Percentiles rank a stretch among this genome's conserved stretches.
phyloP scores from a whole-genome alignment of 2,797 vertebrate species.

The Podarcis siculus region DNA sequence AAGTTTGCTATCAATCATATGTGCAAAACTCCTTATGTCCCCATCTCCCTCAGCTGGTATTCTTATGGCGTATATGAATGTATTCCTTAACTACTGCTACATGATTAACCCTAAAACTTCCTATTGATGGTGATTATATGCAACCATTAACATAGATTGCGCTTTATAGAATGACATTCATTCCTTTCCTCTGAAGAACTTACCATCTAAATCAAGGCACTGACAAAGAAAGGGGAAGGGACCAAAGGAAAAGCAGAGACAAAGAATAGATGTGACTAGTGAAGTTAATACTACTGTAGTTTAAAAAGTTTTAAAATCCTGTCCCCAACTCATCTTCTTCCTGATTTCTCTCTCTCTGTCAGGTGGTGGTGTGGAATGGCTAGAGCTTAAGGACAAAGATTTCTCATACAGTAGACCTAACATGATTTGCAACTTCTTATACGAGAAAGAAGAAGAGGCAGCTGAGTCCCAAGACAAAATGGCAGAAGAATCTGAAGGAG shows the following conservation, averaged over 20 bases:
- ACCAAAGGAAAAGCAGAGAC: background rate
- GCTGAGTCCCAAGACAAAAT: constrained; percentile 70
- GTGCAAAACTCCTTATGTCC: background rate
- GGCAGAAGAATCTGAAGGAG: constrained; percentile 73
- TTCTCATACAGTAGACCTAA: constrained; percentile 78
- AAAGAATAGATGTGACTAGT: background rate
- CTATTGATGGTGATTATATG: background rate
- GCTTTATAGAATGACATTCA: background rate
- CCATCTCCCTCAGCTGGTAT: background rate
- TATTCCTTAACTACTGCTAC: background rate
- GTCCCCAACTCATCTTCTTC: too few relatives aligned
- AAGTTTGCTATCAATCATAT: background rate
- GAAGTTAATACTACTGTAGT: background rate
- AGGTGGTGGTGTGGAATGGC: constrained; percentile 81
- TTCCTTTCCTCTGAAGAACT: background rate
- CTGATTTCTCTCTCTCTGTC: background rate
- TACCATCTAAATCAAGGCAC: background rate
- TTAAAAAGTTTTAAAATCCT: background rate
- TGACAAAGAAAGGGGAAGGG: background rate
- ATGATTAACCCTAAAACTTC: background rate
- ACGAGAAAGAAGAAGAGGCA: constrained; percentile 76
- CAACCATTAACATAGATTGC: background rate
- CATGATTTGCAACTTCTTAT: constrained; percentile 79
- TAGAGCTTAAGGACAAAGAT: constrained; percentile 82
- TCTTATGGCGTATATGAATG: background rate